Conservation (phyloP, 2,113 vertebrate species). For the Rhombomys opimus region DNA sequence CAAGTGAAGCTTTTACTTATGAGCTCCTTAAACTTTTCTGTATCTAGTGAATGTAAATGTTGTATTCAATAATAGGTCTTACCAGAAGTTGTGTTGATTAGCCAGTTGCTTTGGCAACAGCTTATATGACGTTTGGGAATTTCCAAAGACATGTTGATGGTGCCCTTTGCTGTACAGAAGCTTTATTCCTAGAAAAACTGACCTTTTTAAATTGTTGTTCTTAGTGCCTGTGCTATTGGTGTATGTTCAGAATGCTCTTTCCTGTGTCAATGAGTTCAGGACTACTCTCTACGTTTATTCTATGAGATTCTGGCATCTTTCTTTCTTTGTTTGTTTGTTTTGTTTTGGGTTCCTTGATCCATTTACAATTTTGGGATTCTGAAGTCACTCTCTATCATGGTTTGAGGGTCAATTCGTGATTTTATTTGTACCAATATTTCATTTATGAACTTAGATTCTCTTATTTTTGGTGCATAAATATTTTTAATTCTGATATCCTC, state of each 20-base stretch:
- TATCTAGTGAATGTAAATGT: background rate
- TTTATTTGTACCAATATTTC: background rate
- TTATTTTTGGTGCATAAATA: background rate
- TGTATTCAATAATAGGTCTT: background rate
- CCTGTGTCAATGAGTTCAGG: background rate
- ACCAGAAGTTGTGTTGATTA: background rate
- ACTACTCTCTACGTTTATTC: background rate
- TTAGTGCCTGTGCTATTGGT: background rate
- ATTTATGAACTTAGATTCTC: background rate
- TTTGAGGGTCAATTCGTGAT: background rate
- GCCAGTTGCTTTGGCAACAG: background rate
- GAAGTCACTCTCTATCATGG: background rate
- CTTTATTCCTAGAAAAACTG: background rate
- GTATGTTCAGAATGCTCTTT: background rate
- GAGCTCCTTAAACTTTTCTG: background rate
- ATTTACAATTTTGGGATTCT: background rate
- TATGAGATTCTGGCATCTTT: background rate
- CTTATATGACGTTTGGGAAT: background rate
- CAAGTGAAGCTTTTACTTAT: background rate
- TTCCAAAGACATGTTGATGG: background rate
- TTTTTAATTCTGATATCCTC: background rate
- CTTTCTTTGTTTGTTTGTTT: background rate
- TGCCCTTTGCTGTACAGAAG: background rate
- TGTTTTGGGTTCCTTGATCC: background rate
- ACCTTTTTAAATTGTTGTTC: background rate